A percentile compares a stretch with the other conserved stretches of the same genome.
These are phyloP conservation scores for Danaus plexippus DNA, from an alignment of 1,140 invertebrate genomes.

Conservation along the genomic window DNA sequence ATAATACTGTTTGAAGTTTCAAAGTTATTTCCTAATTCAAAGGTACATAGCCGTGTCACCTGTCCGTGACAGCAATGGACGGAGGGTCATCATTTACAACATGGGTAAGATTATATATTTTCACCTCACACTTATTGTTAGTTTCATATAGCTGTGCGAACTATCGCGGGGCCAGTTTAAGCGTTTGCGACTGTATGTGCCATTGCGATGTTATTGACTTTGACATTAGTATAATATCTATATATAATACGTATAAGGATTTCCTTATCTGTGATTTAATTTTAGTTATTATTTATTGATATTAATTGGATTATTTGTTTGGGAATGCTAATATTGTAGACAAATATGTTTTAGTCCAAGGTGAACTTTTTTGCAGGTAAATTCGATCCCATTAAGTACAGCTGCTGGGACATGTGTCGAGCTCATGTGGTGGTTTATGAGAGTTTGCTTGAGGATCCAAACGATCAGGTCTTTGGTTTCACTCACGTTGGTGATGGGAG, in stretches of 20 bases:
- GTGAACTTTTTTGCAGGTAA: slow-evolving; percentile 59
- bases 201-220: slow-evolving; percentile 23
- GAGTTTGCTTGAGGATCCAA: slow-evolving; percentile 80
- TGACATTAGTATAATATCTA: slow-evolving; percentile 11
- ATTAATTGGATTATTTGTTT: background rate
- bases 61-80: slow-evolving; percentile 77
- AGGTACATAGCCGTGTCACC: slow-evolving; percentile 82
- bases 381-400: slow-evolving; percentile 77
- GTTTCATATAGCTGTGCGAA: slow-evolving; percentile 9
- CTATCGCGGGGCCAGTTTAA: slow-evolving; percentile 4
- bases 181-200: slow-evolving; percentile 13
- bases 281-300: background rate
- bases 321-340: slow-evolving; percentile 3
- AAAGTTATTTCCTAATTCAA: slow-evolving; percentile 47
- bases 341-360: background rate
- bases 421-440: slow-evolving; percentile 81
- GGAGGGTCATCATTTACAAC: slow-evolving; percentile 79
- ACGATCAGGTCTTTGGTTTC: slow-evolving; percentile 80
- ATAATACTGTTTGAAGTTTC: slow-evolving; percentile 34
- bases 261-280: background rate
- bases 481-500: slow-evolving; percentile 77
- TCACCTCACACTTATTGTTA: slow-evolving; percentile 4
- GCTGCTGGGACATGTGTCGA: slow-evolving; percentile 77
- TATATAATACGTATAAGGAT: background rate
- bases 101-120: slow-evolving; percentile 66